Evolutionary conservation across 2,797 vertebrate genomes (phyloP).

Genomic region (Schizopygopsis malacanthus): DNA sequence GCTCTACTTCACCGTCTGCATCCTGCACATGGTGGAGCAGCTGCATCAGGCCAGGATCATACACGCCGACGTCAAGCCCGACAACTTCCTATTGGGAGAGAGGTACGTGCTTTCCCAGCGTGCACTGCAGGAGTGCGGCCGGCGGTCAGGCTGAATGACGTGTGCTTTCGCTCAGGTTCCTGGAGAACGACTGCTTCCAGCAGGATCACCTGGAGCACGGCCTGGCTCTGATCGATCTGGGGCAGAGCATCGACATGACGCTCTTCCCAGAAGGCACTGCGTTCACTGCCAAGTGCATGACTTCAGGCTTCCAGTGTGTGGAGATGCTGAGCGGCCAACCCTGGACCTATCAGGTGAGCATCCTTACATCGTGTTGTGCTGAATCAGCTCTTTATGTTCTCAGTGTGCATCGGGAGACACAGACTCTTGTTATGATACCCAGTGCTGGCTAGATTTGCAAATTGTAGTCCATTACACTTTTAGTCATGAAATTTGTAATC

Average conservation of each 20-base stretch:
- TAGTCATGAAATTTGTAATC: no score
- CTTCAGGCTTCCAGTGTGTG: conserved; percentile 92
- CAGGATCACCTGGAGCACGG: conserved; percentile 82
- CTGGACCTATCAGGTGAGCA: conserved; percentile 92
- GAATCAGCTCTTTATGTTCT: no score
- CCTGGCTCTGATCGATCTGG: conserved; percentile 89
- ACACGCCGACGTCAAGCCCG: conserved; percentile 95
- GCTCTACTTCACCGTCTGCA: conserved; percentile 86
- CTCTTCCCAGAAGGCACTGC: conserved; percentile 87
- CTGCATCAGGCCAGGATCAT: conserved; percentile 84
- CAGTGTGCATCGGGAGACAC: no score
- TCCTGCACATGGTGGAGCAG: conserved; percentile 89
- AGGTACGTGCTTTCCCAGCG: conserved; percentile 71
- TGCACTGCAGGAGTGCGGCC: neutral
- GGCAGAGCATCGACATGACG: conserved; percentile 93
- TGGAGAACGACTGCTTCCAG: conserved; percentile 80
- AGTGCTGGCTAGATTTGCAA: no score
- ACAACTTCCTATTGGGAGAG: conserved; percentile 92
- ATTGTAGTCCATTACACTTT: no score
- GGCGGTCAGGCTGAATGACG: neutral
- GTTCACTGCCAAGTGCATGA: conserved; percentile 88
- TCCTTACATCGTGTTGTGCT: neutral
- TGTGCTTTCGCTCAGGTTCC: conserved; percentile 78
- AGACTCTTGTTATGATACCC: no score
- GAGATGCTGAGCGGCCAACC: conserved; percentile 91